Conservation (phyloP, 2,888 invertebrate genomes). For the Megaustenia siamemsis region DNA sequence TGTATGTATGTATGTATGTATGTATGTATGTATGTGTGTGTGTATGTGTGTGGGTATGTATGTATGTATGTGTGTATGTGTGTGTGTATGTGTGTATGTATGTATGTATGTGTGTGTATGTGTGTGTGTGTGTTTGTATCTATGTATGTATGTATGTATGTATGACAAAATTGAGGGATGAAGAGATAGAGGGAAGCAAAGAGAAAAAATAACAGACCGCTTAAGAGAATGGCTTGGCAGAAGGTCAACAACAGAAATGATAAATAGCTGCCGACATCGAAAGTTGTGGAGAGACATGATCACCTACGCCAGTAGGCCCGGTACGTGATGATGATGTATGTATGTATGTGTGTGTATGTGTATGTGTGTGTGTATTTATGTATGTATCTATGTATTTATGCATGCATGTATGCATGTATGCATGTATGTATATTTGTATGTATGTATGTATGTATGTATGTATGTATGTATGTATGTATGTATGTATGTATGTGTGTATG, state of each 20-base stretch:
- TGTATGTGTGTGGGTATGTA: background rate
- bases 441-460: background rate
- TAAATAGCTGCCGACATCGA: too few relatives aligned
- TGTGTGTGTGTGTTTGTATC: too few relatives aligned
- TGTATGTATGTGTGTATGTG: background rate
- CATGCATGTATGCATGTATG: background rate
- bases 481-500: slow-evolving; percentile 10
- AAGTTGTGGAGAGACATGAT: too few relatives aligned
- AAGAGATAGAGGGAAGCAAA: too few relatives aligned
- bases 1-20: background rate
- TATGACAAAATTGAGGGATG: too few relatives aligned
- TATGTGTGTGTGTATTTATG: background rate
- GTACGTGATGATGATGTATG: too few relatives aligned
- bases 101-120: slow-evolving; percentile 1
- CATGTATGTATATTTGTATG: background rate
- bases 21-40: background rate
- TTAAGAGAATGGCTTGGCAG: too few relatives aligned
- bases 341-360: background rate
- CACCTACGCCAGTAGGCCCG: too few relatives aligned
- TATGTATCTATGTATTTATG: too few relatives aligned
- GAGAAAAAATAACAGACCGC: too few relatives aligned
- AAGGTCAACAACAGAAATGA: too few relatives aligned
- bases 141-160: too few relatives aligned
- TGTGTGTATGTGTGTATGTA: background rate
- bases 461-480: background rate